Evolutionary conservation across 1,140 invertebrate genomes (phyloP).

Genomic region (Dendroctonus ponderosae): DNA sequence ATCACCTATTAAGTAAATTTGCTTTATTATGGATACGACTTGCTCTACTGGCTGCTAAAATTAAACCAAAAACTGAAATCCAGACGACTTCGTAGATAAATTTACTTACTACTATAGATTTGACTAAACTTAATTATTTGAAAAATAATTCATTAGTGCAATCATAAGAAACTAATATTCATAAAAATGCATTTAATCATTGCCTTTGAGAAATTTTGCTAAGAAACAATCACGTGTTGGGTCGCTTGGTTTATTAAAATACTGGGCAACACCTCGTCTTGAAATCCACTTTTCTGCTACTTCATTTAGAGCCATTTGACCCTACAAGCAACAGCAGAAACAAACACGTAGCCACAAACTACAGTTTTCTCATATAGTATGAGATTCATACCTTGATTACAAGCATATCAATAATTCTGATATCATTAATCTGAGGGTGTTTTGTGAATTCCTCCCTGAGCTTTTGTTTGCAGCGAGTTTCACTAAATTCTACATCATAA

Average conservation of each 20-base stretch:
- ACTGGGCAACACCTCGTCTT: conserved; percentile 6
- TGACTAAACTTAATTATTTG: too few relatives aligned
- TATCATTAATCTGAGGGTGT: conserved; percentile 74
- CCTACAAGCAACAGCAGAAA: neutral
- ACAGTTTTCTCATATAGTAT: conserved; percentile 1
- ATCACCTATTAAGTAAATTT: too few relatives aligned
- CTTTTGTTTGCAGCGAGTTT: conserved; percentile 67
- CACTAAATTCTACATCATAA: conserved; percentile 74
- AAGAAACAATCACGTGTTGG: conserved; percentile 8
- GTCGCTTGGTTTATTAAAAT: neutral
- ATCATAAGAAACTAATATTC: too few relatives aligned
- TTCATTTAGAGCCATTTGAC: conserved; percentile 13
- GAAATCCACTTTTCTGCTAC: conserved; percentile 3
- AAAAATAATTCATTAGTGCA: too few relatives aligned
- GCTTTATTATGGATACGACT: too few relatives aligned
- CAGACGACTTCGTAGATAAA: too few relatives aligned
- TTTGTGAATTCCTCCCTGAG: conserved; percentile 78
- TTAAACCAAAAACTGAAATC: too few relatives aligned
- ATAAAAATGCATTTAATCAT: neutral
- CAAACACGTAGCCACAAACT: too few relatives aligned
- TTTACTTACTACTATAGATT: too few relatives aligned
- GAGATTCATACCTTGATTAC: conserved; percentile 75
- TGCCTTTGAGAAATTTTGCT: conserved; percentile 10
- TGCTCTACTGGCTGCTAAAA: too few relatives aligned
- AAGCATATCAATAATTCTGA: conserved; percentile 85